Evolutionary conservation across 1,140 invertebrate species (phyloP).

Genomic region (Drosophila miranda): DNA sequence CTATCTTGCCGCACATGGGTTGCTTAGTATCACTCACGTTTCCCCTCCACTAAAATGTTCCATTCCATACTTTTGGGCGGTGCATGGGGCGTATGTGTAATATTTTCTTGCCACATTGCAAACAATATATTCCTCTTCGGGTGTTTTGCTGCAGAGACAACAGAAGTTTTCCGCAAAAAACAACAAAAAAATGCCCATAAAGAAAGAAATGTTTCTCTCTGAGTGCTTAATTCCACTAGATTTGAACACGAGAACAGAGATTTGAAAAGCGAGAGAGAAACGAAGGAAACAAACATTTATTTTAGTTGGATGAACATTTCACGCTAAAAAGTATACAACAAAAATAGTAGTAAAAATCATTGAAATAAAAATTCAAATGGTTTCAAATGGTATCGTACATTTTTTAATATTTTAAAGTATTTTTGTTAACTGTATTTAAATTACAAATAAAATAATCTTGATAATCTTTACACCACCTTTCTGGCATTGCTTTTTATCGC

Average conservation of each 20-base stretch:
- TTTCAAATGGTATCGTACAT: too few relatives aligned
- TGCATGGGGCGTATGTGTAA: slow-evolving; percentile 45
- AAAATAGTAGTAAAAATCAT: background rate
- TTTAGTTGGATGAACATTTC: slow-evolving; percentile 14
- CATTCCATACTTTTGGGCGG: slow-evolving; percentile 43
- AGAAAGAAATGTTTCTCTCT: slow-evolving; percentile 23
- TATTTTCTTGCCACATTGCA: slow-evolving; percentile 42
- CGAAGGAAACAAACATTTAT: slow-evolving; percentile 31
- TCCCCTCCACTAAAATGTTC: slow-evolving; percentile 1
- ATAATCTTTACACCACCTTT: too few relatives aligned
- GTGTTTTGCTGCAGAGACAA: slow-evolving; percentile 31
- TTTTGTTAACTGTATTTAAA: background rate
- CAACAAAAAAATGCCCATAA: slow-evolving; percentile 1
- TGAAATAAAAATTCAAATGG: background rate
- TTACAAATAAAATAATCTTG: too few relatives aligned
- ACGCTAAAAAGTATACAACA: background rate
- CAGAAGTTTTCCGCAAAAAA: slow-evolving; percentile 11
- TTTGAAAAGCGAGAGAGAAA: slow-evolving; percentile 20
- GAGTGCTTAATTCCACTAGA: slow-evolving; percentile 36
- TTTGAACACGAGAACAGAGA: slow-evolving; percentile 31
- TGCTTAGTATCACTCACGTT: slow-evolving; percentile 31
- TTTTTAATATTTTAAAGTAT: background rate
- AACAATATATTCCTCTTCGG: slow-evolving; percentile 18
- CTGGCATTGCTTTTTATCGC: too few relatives aligned
- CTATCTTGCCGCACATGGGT: slow-evolving; percentile 39